Percentiles rank a stretch among this genome's conserved stretches.
These are phyloP conservation scores for Brachionus rotundiformis DNA, from an alignment of 1,140 invertebrate species.

Conservation along the genomic window DNA sequence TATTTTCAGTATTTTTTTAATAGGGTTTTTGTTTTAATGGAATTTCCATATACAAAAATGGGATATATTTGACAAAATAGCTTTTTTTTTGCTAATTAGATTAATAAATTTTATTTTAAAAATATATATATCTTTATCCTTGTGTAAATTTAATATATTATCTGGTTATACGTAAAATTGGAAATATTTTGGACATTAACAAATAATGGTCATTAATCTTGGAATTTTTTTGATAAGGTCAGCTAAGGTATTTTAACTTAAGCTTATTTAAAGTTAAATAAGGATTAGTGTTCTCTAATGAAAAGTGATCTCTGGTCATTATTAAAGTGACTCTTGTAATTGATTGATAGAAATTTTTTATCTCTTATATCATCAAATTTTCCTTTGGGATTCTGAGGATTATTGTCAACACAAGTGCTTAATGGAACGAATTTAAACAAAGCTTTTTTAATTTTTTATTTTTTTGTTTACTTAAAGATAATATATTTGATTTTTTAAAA, in stretches of 20 bases:
- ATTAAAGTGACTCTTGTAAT: background rate
- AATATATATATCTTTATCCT: background rate
- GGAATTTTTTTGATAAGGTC: slow-evolving; percentile 3
- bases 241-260: background rate
- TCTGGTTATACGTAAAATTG: background rate
- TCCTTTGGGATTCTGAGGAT: background rate
- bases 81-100: background rate
- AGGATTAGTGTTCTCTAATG: slow-evolving; percentile 15
- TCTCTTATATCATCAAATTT: background rate
- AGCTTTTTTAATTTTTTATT: background rate
- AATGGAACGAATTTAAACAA: background rate
- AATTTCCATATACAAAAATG: slow-evolving; percentile 6
- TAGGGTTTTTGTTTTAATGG: background rate
- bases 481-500: background rate
- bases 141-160: background rate
- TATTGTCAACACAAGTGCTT: background rate
- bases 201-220: background rate
- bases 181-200: background rate
- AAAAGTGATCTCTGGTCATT: background rate
- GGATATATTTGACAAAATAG: background rate
- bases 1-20: background rate
- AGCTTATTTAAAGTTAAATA: slow-evolving; percentile 14
- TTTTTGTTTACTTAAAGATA: background rate
- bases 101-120: background rate
- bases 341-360: background rate